Evolutionary conservation across 2,888 invertebrate genomes (phyloP), one percentile per base, ranked within the genome.

Genomic region (Syrphus vitripennis): DNA sequence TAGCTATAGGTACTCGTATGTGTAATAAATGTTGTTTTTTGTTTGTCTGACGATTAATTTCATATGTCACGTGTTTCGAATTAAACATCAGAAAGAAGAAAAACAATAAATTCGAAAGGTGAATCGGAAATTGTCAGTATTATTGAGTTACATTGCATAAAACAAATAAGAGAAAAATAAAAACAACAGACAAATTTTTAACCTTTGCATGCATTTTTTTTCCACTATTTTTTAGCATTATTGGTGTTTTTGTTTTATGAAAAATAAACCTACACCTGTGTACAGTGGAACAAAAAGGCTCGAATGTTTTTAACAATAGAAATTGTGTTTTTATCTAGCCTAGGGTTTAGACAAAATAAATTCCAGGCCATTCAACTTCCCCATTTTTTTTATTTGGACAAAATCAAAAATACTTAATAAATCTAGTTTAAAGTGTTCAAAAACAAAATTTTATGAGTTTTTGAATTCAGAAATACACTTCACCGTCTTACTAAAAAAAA

Each of bases 71-170:
- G 65, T 45, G 65, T 65, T 29, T 65, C 10, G 26, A 45, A 31
- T 31, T 63, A 12, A 61, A 40, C 9, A 16, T n/a, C n/a, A 9
- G 9, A 16, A 14, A 42, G 16, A n/a, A 16, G 19, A 12, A 37
- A 63, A 24, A 40, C 19, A 26, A n/a, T 42, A 26, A 24, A 26
- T 34, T 34, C n/a, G 2, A 71, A 59, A 71, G 55, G 70, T 76
- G 63, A 76, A 76, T 76, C 76, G 81, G 76, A 76, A 75, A 81
- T 81, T 37, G 42, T 45, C 21, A 81, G 63, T 75, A 69, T 61
- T 67, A 24, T 50, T 50, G 21, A 50, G 24, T 24, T 50, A 50
- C 45, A n/a, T n/a, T 19, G 19, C 19, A 45, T 19, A 45, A 21
- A 45, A 21, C 7, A 1, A 45, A 19, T 3, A 24, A 14, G 24